Evolutionary conservation across 2,797 vertebrate species (phyloP).

Genomic region (Pelobates cultripes): DNA sequence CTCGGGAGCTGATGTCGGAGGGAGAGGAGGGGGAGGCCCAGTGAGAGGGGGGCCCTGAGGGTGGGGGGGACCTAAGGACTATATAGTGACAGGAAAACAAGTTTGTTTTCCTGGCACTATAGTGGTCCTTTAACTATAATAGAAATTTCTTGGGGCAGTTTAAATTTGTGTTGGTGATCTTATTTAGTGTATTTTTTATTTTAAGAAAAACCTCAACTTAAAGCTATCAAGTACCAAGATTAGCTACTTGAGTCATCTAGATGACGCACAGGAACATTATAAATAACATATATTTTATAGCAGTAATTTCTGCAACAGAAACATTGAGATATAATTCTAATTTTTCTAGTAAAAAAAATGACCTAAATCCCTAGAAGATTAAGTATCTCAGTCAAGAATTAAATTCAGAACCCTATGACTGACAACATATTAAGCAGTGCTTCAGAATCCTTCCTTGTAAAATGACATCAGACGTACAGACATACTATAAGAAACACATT

Average conservation of each 20-base stretch:
- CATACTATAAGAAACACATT: not conserved
- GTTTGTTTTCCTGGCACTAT: too few relatives aligned
- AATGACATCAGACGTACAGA: not conserved
- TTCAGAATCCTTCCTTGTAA: not conserved
- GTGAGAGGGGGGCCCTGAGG: too few relatives aligned
- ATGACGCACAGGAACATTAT: conserved; percentile 24
- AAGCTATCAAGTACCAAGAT: not conserved
- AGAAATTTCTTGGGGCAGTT: too few relatives aligned
- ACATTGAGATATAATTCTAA: conserved; percentile 11
- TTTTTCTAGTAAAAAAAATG: conserved; percentile 2
- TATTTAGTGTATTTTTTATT: not conserved
- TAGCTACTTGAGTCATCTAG: conserved; percentile 16
- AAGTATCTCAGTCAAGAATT: conserved; percentile 17
- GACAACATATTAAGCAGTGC: conserved; percentile 17
- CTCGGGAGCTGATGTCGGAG: too few relatives aligned
- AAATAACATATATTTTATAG: conserved; percentile 15
- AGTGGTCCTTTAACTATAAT: too few relatives aligned
- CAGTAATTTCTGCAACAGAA: not conserved
- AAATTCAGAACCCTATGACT: conserved; percentile 22
- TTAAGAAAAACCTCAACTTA: not conserved
- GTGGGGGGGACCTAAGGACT: too few relatives aligned
- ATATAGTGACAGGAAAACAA: too few relatives aligned
- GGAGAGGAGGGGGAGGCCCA: too few relatives aligned
- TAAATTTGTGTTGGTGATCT: too few relatives aligned
- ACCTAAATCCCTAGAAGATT: conserved; percentile 19